Evolutionary conservation across 2,888 invertebrate species (phyloP), one percentile per base, ranked within the genome.

Genomic region (Agonopterix subpropinquella): DNA sequence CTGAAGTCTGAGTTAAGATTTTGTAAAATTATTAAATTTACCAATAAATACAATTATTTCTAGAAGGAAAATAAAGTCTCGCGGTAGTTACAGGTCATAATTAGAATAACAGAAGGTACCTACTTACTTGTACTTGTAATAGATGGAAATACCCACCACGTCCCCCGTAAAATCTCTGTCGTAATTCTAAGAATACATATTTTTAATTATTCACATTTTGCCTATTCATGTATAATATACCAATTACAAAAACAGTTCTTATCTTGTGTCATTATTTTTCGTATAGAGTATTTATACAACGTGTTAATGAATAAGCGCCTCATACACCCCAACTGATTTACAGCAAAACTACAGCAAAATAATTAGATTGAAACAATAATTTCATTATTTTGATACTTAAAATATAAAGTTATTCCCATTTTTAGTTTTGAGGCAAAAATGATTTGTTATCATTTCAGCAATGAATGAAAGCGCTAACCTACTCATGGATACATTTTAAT

Each of bases 151-250:
- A 67, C 67, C 64, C 73, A 79, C 72, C 60, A 62, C 67, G 71
- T 75, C 75, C 75, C 28, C 73, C 62, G 64, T 68, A 55, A 63
- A 57, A 59, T 70, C 64, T 74, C 60, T 77, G 67, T 74, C 77
- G 72, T 84, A 82, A 76, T 44, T 47, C 69, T 46, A 80, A 76
- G 72, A 76, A 73, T 80, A 78, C 77, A 77, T 80, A 77, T 82
- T 85, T 81, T 82, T 80, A 82, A 81, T 77, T 71, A 81, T 79
- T 83, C 86, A 87, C 87, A 77, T 81, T 85, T 86, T 85, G 84
- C 81, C 85, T 86, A 86, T 85, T 85, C 85, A 80, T 86, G 82
- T 84, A 80, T 83, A 80, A 84, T 85, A 86, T 86, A 86, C 80
- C 83, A 77, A 85, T 79, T 81, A 79, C 65, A 79, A 80, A 70